phyloP scores from a whole-genome alignment of 2,113 vertebrate genomes.

The Notarius quadriscutis region DNA sequence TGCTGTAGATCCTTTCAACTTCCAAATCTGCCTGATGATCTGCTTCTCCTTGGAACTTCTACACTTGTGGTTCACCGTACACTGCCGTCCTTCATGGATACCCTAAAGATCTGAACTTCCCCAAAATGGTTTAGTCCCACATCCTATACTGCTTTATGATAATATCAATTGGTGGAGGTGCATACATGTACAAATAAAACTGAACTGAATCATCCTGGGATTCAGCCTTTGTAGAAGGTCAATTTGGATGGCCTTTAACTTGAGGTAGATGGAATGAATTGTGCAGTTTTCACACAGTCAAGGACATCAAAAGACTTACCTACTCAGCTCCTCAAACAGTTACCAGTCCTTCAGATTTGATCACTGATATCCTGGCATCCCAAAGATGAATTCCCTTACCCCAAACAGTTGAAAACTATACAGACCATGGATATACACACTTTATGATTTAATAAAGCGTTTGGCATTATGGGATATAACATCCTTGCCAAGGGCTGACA shows the following conservation, averaged over 20 bases:
- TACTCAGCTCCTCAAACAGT: not conserved
- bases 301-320: not conserved
- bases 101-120: not conserved
- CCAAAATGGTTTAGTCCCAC: not conserved
- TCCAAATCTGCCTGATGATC: not conserved
- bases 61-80: not conserved
- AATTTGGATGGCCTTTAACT: not conserved
- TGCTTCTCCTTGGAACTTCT: not conserved
- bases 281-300: not conserved
- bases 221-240: not conserved
- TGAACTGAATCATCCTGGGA: not conserved
- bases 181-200: not conserved
- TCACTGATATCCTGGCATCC: not conserved
- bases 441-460: not conserved
- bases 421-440: not conserved
- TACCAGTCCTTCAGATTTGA: not conserved
- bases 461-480: not conserved
- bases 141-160: not conserved
- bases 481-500: not conserved
- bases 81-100: not conserved
- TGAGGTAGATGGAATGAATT: not conserved
- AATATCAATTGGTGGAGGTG: not conserved
- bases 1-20: not conserved
- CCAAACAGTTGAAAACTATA: not conserved
- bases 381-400: not conserved